Conservation (phyloP, 2,113 vertebrate genomes). For the Oxyruncus cristatus region DNA sequence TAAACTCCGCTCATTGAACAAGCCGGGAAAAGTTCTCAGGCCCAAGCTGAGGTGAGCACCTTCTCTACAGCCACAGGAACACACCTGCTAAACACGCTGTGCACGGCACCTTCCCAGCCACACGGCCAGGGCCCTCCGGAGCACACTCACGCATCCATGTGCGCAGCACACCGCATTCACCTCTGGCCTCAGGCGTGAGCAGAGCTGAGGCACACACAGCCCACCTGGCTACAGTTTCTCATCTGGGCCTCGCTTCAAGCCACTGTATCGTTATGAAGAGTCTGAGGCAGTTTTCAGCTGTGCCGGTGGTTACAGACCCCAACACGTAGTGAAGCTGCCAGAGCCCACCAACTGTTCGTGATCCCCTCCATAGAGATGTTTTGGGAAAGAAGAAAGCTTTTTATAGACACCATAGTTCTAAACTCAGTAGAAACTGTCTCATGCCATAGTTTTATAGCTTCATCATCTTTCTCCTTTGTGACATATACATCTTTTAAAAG, state of each 20-base stretch:
- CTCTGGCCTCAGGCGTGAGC: rapidly evolving
- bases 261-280: rapidly evolving
- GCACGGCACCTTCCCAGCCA: rapidly evolving
- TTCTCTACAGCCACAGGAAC: rapidly evolving
- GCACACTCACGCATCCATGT: rapidly evolving
- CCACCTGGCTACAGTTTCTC: not conserved
- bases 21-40: not conserved
- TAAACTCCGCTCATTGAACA: not conserved
- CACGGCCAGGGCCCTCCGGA: rapidly evolving
- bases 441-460: not conserved
- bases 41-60: not conserved
- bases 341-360: not conserved
- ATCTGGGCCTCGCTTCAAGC: not conserved
- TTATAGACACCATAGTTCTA: not conserved
- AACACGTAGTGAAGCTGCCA: not conserved
- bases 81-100: rapidly evolving
- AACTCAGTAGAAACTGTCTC: not conserved
- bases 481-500: not conserved
- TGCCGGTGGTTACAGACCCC: rapidly evolving
- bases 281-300: rapidly evolving
- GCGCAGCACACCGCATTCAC: rapidly evolving
- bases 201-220: not conserved
- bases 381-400: not conserved
- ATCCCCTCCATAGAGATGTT: not conserved
- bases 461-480: not conserved